A percentile compares a stretch with the other conserved stretches of the same genome.
Conservation (phyloP, 2,888 invertebrate species). For the Epinotia brunnichana region DNA sequence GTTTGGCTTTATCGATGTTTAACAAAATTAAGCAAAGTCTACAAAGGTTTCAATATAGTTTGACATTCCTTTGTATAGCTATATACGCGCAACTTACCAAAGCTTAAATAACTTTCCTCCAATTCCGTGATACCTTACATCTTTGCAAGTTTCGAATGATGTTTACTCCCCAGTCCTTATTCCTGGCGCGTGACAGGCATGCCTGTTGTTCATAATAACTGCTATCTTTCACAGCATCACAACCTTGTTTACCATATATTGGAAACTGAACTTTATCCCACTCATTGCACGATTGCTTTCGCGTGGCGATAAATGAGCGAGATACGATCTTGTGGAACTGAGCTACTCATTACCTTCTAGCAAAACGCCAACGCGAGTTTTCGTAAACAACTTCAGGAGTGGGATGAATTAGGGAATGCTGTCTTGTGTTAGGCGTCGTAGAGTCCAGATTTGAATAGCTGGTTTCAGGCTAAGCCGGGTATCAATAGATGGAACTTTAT, state of each 20-base stretch:
- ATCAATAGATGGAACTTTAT: conserved; percentile 30
- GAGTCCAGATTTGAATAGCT: neutral
- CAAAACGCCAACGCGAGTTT: conserved; percentile 28
- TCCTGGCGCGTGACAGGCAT: conserved; percentile 28
- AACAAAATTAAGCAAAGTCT: neutral
- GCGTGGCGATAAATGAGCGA: neutral
- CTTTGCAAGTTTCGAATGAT: conserved; percentile 27
- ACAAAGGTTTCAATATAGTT: conserved; percentile 14
- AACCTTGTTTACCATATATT: neutral
- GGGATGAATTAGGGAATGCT: neutral
- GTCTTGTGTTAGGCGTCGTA: neutral
- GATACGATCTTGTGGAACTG: conserved; percentile 2
- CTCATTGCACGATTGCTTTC: neutral
- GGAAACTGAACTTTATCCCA: neutral
- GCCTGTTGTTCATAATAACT: conserved; percentile 28
- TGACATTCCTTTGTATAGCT: conserved; percentile 14
- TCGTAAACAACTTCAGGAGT: conserved; percentile 14
- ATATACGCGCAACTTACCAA: conserved; percentile 1
- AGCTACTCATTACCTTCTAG: conserved; percentile 3
- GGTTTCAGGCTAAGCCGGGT: neutral
- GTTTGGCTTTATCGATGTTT: neutral
- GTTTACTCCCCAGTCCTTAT: conserved; percentile 16
- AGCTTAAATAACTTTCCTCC: conserved; percentile 8
- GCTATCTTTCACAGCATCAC: conserved; percentile 11
- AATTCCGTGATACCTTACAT: conserved; percentile 17